A percentile compares a stretch with the other conserved stretches of the same genome.
These are phyloP conservation scores for Ctenicera cuprea DNA, from an alignment of 2,888 invertebrate genomes.

Conservation along the genomic window DNA sequence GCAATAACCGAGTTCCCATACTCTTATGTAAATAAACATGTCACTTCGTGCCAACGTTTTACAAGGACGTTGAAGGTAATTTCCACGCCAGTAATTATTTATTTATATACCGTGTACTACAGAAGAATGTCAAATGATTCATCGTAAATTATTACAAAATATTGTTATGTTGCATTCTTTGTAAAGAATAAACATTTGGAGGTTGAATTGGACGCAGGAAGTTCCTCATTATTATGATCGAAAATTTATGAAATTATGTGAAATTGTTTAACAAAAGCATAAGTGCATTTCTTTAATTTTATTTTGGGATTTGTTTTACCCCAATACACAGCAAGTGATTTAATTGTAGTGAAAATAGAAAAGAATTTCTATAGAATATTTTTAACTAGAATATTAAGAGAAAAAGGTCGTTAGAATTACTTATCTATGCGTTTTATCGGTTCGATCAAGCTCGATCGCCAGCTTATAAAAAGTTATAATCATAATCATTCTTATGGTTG, in stretches of 20 bases:
- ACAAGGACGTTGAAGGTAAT: slow-evolving; percentile 64
- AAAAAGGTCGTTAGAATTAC: too few relatives aligned
- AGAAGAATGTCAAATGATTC: slow-evolving; percentile 58
- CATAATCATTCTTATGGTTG: too few relatives aligned
- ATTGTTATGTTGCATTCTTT: neutral
- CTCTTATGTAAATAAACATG: slow-evolving; percentile 44
- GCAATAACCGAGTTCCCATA: slow-evolving; percentile 38
- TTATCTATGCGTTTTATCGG: too few relatives aligned
- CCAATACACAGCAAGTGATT: too few relatives aligned
- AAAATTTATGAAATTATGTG: neutral
- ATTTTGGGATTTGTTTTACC: too few relatives aligned
- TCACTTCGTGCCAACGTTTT: slow-evolving; percentile 46
- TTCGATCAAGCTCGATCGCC: too few relatives aligned
- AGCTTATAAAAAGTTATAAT: too few relatives aligned
- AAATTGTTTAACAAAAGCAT: too few relatives aligned
- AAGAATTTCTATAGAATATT: too few relatives aligned
- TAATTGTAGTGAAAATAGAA: too few relatives aligned
- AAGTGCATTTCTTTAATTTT: too few relatives aligned
- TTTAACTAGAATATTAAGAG: too few relatives aligned
- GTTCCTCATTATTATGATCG: neutral
- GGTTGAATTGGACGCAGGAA: neutral
- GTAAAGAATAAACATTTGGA: neutral
- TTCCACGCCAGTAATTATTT: slow-evolving; percentile 58
- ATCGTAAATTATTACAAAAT: slow-evolving; percentile 34
- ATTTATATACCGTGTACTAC: slow-evolving; percentile 53